Evolutionary conservation across 2,888 invertebrate genomes (phyloP).

Genomic region (Aethes cnicana): DNA sequence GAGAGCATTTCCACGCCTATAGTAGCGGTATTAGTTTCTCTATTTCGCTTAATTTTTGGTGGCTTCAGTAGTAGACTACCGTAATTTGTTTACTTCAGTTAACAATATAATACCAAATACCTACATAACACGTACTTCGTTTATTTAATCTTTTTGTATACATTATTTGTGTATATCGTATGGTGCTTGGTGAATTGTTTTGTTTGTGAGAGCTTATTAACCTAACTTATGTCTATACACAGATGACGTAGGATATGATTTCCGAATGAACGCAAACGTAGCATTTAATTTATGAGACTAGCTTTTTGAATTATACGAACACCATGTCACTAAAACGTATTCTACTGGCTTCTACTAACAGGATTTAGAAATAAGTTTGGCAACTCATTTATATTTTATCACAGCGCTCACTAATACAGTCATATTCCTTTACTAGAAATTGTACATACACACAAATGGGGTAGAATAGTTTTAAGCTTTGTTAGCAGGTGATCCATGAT

Average conservation of each 20-base stretch:
- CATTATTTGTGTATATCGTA: constrained; percentile 41
- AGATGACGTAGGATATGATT: constrained; percentile 12
- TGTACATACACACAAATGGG: neutral
- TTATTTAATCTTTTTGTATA: constrained; percentile 28
- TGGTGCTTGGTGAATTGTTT: constrained; percentile 54
- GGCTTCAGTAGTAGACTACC: constrained; percentile 16
- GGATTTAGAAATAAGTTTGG: constrained; percentile 4
- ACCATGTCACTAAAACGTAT: constrained; percentile 26
- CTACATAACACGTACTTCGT: neutral
- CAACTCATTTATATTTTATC: constrained; percentile 9
- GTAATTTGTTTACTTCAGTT: constrained; percentile 12
- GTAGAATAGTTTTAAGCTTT: neutral
- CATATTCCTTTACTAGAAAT: constrained; percentile 79
- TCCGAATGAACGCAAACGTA: neutral
- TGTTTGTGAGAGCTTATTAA: neutral
- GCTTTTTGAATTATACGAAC: constrained; percentile 71
- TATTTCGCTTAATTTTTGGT: constrained; percentile 11
- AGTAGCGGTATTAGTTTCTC: constrained; percentile 19
- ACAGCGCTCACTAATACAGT: constrained; percentile 39
- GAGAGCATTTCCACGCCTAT: constrained; percentile 2
- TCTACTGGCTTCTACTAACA: constrained; percentile 22
- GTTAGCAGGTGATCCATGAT: no score
- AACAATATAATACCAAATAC: neutral
- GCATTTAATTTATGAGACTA: constrained; percentile 63
- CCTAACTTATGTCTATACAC: constrained; percentile 5